Conservation (phyloP, 2,797 vertebrate species). For the Myotis myotis region DNA sequence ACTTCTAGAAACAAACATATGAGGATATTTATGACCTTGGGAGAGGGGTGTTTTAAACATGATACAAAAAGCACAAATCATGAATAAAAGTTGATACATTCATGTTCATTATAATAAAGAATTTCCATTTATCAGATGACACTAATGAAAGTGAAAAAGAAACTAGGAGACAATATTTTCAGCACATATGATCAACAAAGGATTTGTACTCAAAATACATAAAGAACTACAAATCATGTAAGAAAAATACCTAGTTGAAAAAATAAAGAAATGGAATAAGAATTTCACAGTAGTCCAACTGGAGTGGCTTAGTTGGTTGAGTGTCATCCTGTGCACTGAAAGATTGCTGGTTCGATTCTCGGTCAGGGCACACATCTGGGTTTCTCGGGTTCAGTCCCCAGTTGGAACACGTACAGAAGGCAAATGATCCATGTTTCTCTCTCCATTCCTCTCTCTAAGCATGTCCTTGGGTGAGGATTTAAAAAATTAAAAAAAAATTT, state of each 20-base stretch:
- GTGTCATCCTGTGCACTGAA: background rate
- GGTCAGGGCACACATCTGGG: background rate
- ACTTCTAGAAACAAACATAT: conserved; percentile 8
- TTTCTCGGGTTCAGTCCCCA: background rate
- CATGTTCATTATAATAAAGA: conserved; percentile 46
- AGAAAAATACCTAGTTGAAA: conserved; percentile 31
- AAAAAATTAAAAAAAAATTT: background rate
- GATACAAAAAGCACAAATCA: background rate
- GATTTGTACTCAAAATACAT: background rate
- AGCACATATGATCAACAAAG: background rate
- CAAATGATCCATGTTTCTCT: background rate
- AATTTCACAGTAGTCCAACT: conserved; percentile 1
- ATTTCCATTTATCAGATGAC: conserved; percentile 3
- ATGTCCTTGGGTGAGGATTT: background rate
- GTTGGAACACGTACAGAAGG: background rate
- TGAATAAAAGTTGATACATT: background rate
- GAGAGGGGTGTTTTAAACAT: conserved; percentile 38
- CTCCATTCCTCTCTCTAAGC: background rate
- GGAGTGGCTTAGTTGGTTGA: background rate
- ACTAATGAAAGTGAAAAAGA: background rate
- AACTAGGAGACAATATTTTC: conserved; percentile 44
- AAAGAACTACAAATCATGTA: background rate
- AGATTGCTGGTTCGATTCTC: background rate
- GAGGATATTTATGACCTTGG: background rate
- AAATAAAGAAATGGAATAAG: conserved; percentile 20